Conservation (phyloP, 2,888 invertebrate genomes). For the Plebejus melissa region DNA sequence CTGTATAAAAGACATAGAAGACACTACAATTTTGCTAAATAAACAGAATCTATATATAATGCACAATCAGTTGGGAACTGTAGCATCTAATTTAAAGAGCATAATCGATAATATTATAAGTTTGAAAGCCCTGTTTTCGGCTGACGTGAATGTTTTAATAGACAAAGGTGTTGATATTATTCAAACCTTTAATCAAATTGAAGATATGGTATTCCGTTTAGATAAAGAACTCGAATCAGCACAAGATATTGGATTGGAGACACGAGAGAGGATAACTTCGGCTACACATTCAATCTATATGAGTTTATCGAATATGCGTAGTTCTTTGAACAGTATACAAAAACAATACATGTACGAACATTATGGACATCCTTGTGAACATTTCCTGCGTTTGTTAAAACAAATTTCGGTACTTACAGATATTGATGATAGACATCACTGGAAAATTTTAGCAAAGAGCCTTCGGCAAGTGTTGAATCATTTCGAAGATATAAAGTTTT, state of each 20-base stretch:
- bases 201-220: constrained; percentile 62
- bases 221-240: constrained; percentile 56
- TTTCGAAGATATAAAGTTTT: constrained; percentile 72
- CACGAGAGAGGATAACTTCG: constrained; percentile 60
- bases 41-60: constrained; percentile 50
- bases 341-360: constrained; percentile 67
- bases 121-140: constrained; percentile 50
- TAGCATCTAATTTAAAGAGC: constrained; percentile 45
- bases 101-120: constrained; percentile 53
- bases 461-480: constrained; percentile 62
- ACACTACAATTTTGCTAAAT: constrained; percentile 64
- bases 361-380: constrained; percentile 64
- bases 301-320: constrained; percentile 74
- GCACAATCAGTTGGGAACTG: constrained; percentile 39
- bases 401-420: constrained; percentile 45
- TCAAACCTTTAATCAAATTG: constrained; percentile 61
- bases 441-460: constrained; percentile 54
- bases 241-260: constrained; percentile 43
- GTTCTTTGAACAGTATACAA: constrained; percentile 69
- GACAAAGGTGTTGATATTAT: constrained; percentile 64
- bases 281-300: constrained; percentile 73
- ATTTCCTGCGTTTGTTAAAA: constrained; percentile 56
- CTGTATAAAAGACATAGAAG: constrained; percentile 52
- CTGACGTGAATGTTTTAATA: constrained; percentile 56
- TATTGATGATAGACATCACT: constrained; percentile 41